Evolutionary conservation across 2,113 vertebrate species (phyloP).

Genomic region (Cepphus grylle): DNA sequence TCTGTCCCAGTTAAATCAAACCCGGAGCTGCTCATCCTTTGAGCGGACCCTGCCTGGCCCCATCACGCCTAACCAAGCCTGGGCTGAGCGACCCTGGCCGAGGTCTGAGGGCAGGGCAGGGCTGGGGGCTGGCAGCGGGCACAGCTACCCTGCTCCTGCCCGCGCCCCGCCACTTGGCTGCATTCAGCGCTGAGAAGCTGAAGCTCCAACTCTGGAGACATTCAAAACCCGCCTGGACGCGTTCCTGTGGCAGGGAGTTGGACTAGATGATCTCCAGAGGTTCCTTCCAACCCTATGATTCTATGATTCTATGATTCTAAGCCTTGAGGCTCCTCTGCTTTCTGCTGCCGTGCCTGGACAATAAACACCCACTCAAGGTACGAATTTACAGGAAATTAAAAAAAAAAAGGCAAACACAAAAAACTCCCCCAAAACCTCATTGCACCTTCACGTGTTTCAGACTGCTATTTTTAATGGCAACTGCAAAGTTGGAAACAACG

Average conservation of each 20-base stretch:
- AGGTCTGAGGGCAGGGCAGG: background rate
- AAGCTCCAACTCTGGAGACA: too few species aligned
- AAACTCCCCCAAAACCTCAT: accelerated
- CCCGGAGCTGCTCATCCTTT: background rate
- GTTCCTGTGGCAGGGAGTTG: too few species aligned
- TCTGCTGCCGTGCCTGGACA: background rate
- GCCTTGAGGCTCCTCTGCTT: background rate
- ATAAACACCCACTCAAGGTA: background rate
- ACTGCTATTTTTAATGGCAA: background rate
- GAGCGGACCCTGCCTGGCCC: background rate
- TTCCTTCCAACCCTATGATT: too few species aligned
- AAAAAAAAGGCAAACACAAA: background rate
- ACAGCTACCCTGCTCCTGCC: background rate
- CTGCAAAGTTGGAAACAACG: background rate
- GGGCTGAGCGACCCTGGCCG: background rate
- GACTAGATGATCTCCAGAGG: too few species aligned
- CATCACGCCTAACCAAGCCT: accelerated
- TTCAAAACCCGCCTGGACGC: too few species aligned
- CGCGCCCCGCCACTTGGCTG: accelerated
- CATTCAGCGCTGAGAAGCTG: background rate
- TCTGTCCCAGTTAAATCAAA: background rate
- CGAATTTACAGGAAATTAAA: background rate
- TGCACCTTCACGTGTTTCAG: background rate
- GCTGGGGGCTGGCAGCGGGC: background rate
- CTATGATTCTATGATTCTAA: too few species aligned